Evolutionary conservation across 1,140 invertebrate genomes (phyloP).

Genomic region (Whitmania pigra): DNA sequence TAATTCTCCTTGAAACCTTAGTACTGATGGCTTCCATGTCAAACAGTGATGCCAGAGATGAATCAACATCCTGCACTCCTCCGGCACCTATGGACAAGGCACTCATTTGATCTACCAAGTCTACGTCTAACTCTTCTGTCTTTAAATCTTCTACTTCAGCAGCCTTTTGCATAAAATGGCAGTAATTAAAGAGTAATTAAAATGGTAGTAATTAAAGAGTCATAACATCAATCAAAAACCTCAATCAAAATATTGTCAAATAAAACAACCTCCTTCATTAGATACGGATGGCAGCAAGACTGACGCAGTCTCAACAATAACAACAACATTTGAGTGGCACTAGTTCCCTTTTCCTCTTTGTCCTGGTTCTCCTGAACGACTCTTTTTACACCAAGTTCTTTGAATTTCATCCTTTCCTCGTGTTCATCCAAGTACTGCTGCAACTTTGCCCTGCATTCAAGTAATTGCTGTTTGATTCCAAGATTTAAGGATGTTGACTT

Average conservation of each 20-base stretch:
- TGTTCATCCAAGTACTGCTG: slow-evolving; percentile 8
- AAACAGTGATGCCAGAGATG: slow-evolving; percentile 7
- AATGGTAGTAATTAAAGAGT: neutral
- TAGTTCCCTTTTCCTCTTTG: slow-evolving; percentile 37
- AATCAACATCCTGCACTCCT: neutral
- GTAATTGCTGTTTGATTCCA: too few species aligned
- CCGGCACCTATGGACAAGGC: slow-evolving; percentile 24
- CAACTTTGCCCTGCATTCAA: slow-evolving; percentile 14
- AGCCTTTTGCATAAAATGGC: slow-evolving; percentile 27
- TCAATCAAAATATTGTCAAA: neutral
- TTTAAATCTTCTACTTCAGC: slow-evolving; percentile 38
- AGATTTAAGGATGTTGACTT: neutral
- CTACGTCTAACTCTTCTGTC: slow-evolving; percentile 42
- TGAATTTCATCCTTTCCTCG: neutral
- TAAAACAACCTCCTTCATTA: slow-evolving; percentile 50
- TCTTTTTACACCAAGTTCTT: slow-evolving; percentile 6
- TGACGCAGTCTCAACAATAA: slow-evolving; percentile 69
- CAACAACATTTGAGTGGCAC: slow-evolving; percentile 52
- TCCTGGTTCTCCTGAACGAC: slow-evolving; percentile 8
- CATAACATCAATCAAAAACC: neutral
- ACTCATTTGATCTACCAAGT: slow-evolving; percentile 52
- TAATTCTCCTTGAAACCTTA: slow-evolving; percentile 11
- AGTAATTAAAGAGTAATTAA: neutral
- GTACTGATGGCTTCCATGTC: slow-evolving; percentile 15
- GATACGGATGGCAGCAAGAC: slow-evolving; percentile 70